A percentile compares a stretch with the other conserved stretches of the same genome.
Evolutionary conservation across 2,888 invertebrate species (phyloP).

Genomic region (Lasioglossum vierecki): DNA sequence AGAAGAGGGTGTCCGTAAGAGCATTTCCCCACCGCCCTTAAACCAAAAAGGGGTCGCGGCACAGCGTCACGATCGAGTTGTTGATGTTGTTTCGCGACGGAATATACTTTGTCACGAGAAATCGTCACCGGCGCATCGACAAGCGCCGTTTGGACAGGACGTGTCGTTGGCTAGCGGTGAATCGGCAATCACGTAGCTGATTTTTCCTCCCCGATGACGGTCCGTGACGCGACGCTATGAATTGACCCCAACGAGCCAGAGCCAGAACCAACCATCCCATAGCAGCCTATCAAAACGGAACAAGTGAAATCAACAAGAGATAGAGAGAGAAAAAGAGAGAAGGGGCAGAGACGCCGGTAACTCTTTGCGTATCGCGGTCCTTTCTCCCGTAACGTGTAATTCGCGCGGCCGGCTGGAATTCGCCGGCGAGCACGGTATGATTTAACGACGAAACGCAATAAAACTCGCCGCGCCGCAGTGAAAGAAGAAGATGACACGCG

Average conservation of each 20-base stretch:
- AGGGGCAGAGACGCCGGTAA: background rate
- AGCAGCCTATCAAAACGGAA: constrained; percentile 36
- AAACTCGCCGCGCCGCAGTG: constrained; percentile 48
- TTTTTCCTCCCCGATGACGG: constrained; percentile 2
- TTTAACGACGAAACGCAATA: constrained; percentile 77
- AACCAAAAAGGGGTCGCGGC: no score
- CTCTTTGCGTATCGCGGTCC: constrained; percentile 14
- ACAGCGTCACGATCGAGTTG: no score
- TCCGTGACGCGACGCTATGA: constrained; percentile 30
- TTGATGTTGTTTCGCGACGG: background rate
- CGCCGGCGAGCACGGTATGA: constrained; percentile 68
- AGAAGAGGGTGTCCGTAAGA: no score
- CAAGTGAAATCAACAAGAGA: constrained; percentile 41
- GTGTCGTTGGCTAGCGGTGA: constrained; percentile 51
- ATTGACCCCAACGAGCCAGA: constrained; percentile 36
- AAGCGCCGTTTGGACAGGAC: constrained; percentile 11
- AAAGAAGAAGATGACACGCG: constrained; percentile 62
- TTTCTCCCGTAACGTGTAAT: constrained; percentile 43
- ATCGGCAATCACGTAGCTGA: constrained; percentile 50
- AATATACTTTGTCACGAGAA: constrained; percentile 48
- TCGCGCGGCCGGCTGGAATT: constrained; percentile 61
- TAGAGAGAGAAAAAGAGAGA: background rate
- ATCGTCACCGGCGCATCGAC: constrained; percentile 39
- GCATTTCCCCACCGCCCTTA: no score
- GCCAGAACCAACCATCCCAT: background rate